These are phyloP conservation scores for Micrastur ruficollis DNA, from an alignment of 2,797 vertebrate species.

Conservation along the genomic window DNA sequence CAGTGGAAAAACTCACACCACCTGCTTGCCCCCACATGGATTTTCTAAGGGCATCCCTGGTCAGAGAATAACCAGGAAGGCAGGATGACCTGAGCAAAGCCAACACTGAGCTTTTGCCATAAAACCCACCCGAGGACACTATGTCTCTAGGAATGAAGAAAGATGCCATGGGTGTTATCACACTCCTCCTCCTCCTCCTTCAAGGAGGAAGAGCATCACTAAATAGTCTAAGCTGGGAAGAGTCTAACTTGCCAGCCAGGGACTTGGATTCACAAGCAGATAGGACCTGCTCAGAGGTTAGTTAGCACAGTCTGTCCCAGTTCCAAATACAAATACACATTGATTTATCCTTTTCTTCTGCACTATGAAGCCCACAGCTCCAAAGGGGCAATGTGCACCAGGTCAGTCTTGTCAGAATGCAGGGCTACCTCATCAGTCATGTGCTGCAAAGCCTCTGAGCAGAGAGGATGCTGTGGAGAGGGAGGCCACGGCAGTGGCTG, in stretches of 20 bases:
- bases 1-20: background rate
- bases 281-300: background rate
- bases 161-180: background rate
- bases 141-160: background rate
- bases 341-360: background rate
- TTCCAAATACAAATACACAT: background rate
- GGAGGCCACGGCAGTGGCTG: rapidly evolving
- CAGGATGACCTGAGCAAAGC: background rate
- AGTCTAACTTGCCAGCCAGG: background rate
- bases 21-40: rapidly evolving
- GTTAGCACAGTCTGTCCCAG: background rate
- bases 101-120: background rate
- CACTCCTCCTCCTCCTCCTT: background rate
- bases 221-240: background rate
- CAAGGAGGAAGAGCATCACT: background rate
- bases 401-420: background rate
- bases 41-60: background rate
- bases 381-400: too few relatives aligned
- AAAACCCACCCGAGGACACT: background rate
- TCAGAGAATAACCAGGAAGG: background rate
- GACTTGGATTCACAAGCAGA: background rate
- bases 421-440: rapidly evolving
- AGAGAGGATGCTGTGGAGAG: background rate
- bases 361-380: background rate
- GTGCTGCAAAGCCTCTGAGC: background rate